Conservation (phyloP, 2,797 vertebrate genomes). For the Crax fasciolata region DNA sequence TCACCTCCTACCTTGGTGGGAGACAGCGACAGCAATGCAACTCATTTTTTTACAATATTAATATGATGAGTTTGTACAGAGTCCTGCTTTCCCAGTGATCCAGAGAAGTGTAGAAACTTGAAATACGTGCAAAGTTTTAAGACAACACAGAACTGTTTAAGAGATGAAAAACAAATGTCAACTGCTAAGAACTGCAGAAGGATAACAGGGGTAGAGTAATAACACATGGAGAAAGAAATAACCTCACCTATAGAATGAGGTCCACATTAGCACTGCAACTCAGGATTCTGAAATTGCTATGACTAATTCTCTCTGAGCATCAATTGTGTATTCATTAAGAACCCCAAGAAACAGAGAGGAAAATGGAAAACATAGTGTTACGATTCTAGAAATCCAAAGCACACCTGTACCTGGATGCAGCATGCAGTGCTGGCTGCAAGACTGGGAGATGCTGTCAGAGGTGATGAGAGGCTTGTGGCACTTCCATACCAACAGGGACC, state of each 20-base stretch:
- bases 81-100: background rate
- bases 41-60: background rate
- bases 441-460: background rate
- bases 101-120: background rate
- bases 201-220: background rate
- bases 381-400: background rate
- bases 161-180: conserved; percentile 3
- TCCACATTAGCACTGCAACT: conserved; percentile 26
- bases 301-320: conserved; percentile 10
- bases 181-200: background rate
- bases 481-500: background rate
- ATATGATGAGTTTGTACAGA: background rate
- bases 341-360: background rate
- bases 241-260: conserved; percentile 12
- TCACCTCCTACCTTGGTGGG: background rate
- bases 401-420: background rate
- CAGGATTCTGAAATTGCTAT: background rate
- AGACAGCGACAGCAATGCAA: background rate
- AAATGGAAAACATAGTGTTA: background rate
- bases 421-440: fast-evolving
- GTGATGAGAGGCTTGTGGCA: background rate
- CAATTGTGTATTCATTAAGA: conserved; percentile 1
- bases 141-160: background rate
- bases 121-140: background rate
- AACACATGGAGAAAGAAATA: background rate